Evolutionary conservation across 2,113 vertebrate species (phyloP), one percentile per base, ranked within the genome.

Genomic region (Menidia beryllina): DNA sequence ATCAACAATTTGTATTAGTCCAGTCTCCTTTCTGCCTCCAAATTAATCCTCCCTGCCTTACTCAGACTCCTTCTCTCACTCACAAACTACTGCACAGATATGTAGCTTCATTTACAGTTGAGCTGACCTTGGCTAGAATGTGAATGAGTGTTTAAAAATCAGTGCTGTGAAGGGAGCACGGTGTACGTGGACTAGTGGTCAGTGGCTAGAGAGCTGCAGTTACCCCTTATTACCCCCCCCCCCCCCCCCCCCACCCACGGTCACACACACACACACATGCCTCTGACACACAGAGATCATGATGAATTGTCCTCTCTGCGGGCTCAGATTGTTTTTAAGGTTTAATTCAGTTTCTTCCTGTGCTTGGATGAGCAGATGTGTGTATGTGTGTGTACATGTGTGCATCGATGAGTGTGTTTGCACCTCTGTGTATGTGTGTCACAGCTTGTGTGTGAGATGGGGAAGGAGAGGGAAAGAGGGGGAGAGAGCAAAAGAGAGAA

Each of bases 341-440:
- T 97, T 98, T 98, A 98, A 98, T 98, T 98, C 96, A 96, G 96
- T 98, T 98, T 97, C 96, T 98, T 99, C 96, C 97, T 97, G 95
- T 97, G 96, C 96, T 97, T 97, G 95, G 96, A 95, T 97, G 97
- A 96, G 95, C 96, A 97, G 95, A 93, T 94, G 91, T 94, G 91
- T 93, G 92, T 80, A 68, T 67, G 30, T 48, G 49, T 92, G 90
- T 91, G 88, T 90, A 91, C 55, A 52, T 21, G 53, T 53, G 91
- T 72, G 72, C 67, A 25, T 47, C 62, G 61, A 69, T 71, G 77
- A 78, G 83, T 86, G 81, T 83, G 53, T 83, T 80, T 85, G 79
- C 75, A 82, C 79, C 73, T 76, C 38, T 76, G 74, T 83, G 86
- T 81, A 80, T 78, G 84, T 89, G 84, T 70, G 80, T 73, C 66